Evolutionary conservation across 1,140 invertebrate species (phyloP), one percentile per base, ranked within the genome.

Genomic region (Drosophila nannoptera): DNA sequence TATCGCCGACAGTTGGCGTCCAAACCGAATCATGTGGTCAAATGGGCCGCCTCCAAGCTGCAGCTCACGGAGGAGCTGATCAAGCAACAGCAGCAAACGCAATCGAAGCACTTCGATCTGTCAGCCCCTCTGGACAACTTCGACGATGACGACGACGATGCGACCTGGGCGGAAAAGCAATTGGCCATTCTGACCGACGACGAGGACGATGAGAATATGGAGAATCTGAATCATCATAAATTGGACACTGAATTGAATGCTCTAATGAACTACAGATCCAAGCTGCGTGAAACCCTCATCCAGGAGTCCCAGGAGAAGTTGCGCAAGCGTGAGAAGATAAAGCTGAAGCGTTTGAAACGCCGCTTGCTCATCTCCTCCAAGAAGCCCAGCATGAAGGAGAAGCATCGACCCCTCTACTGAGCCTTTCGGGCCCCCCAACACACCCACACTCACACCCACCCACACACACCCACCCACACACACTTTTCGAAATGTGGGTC

Each of bases 291-390:
- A n/a, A 75, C 71, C 33, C 81, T 86, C 2, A 0, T 86, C 4
- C 46, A 87, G 14, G 48, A 77, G 45, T 82, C 81, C 12, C 67
- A 81, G 45, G 71, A 87, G 42, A 82, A 75, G 59, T 29, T 81
- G 31, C 73, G 70, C 16, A 77, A 50, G 22, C 68, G 74, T 0
- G 65, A 72, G 1, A 77, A 87, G 38, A 86, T 60, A 29, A 86
- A 77, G 7, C 12, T 86, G 7, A 86, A 86, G 52, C 82, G 81
- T 6, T 49, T 86, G 31, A 81, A 81, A 38, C 77, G 81, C 0
- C 81, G 81, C 36, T 81, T 82, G 0, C 49, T 86, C 32, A 86
- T 86, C 35, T 86, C 81, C 43, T 86, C 81, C 6, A 86, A 86
- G 40, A 86, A 86, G 29, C 81, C 81, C 31, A 86, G 81, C 55